Evolutionary conservation across 2,888 invertebrate genomes (phyloP).

Genomic region (Xestobium rufovillosum): DNA sequence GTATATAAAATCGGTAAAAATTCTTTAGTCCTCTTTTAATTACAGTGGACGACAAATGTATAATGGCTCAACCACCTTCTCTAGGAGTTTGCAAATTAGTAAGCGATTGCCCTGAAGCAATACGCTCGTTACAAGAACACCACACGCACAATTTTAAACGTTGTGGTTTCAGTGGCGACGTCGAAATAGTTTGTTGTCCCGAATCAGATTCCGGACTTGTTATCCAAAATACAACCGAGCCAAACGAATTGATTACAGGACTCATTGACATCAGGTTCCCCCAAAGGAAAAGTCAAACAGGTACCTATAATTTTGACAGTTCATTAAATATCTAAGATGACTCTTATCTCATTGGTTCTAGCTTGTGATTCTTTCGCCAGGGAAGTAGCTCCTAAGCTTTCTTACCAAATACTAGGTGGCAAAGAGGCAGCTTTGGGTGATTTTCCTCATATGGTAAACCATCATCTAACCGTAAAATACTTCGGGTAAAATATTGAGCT

Average conservation of each 20-base stretch:
- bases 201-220: conserved; percentile 7
- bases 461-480: too few species aligned
- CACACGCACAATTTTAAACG: conserved; percentile 25
- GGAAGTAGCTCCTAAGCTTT: conserved; percentile 22
- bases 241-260: too few species aligned
- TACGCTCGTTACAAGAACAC: conserved; percentile 20
- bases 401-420: conserved; percentile 39
- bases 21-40: too few species aligned
- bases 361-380: conserved; percentile 32
- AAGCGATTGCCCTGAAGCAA: conserved; percentile 26
- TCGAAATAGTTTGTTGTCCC: conserved; percentile 36
- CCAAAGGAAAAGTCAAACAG: background rate
- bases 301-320: background rate
- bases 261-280: too few species aligned
- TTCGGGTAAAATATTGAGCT: too few species aligned
- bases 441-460: conserved; percentile 48
- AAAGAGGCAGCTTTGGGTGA: conserved; percentile 40
- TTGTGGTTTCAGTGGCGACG: conserved; percentile 29
- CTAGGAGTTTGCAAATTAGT: conserved; percentile 16
- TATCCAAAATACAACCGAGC: background rate
- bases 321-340: background rate
- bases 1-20: too few species aligned
- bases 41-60: too few species aligned
- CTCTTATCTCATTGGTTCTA: conserved; percentile 22
- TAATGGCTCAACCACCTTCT: too few species aligned